These are phyloP conservation scores for Otolemur crassicaudatus DNA, from an alignment of 2,797 vertebrate genomes.

Conservation along the genomic window DNA sequence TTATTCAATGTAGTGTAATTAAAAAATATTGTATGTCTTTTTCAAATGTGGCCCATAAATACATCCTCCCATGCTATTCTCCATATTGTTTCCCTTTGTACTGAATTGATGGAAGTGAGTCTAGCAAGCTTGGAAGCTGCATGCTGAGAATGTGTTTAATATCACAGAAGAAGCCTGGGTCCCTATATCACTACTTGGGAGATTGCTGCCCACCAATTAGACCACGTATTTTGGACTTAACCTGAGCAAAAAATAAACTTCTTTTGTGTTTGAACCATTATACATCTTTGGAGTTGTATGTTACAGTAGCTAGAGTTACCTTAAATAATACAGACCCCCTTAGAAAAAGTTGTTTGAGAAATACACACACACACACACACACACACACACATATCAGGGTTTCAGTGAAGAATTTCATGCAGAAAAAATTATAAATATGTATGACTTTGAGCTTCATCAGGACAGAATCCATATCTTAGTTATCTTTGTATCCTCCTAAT, in stretches of 20 bases:
- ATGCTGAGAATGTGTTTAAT: not conserved
- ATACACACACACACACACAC: not conserved
- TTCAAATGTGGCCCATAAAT: constrained; percentile 1
- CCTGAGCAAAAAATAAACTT: constrained; percentile 19
- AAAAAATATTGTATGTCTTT: not conserved
- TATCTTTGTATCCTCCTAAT: constrained; percentile 24
- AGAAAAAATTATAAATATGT: not conserved
- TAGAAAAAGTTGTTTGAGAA: constrained; percentile 29
- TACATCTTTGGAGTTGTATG: not conserved
- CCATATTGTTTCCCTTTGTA: not conserved
- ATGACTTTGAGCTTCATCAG: not conserved
- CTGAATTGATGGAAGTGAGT: not conserved
- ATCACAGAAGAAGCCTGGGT: not conserved
- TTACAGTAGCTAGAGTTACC: not conserved
- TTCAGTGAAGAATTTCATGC: constrained; percentile 17
- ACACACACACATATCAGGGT: not conserved
- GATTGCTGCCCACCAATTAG: not conserved
- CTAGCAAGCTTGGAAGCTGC: not conserved
- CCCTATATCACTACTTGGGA: not conserved
- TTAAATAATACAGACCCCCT: not conserved
- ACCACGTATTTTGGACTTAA: not conserved
- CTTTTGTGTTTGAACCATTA: constrained; percentile 13
- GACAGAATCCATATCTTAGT: not conserved
- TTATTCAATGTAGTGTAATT: not conserved
- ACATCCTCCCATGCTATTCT: not conserved